Base-by-base conservation (phyloP, 2,113 vertebrate species). In the Trichechus manatus region DNA sequence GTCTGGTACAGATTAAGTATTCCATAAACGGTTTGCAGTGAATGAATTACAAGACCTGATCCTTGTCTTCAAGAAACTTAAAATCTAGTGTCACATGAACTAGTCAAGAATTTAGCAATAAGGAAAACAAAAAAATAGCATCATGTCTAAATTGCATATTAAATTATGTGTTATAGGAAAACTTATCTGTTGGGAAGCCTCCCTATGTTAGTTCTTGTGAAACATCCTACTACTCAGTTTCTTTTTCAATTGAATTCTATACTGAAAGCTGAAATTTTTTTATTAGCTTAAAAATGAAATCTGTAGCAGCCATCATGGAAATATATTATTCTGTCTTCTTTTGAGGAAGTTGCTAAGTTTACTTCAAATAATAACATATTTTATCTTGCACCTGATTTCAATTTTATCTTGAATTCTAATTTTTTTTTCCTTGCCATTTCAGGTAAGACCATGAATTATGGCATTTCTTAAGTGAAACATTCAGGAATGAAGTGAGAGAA, bases 401-500 rank as follows among this genome's bases (percentile, higher is more conserved):
- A 27, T 33, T 96, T 94, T 94, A 95, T 87, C 5, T 93, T 97
- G 15, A 70, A 68, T 94, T 25, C 87, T 97, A 96, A 85, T 59
- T 94, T 25, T 50, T 42, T 59, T 91, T 84, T 70, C 84, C 66
- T 95, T 97, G 4, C 94, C 63, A 31, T 99, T 99, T 98, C 98
- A 99, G 99, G 72, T 97, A 98, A 95, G 96, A 93, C 94, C 15
- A 59, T 97, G 80, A 91, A 96, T 96, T 42, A 0, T 96, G 96
- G 94, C 90, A 91, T 63, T 97, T 97, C 89, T 96, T 98, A 96
- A 98, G 94, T 82, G 95, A 82, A 90, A 23, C 91, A 95, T 98
- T 98, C 93, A 98, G 81, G 91, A 98, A 89, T 97, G 98, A 98
- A 98, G 84, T 97, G 97, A 97, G 87, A 89, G 79, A 87, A 91